These are phyloP conservation scores for Cuculus canorus DNA, from an alignment of 2,797 vertebrate species.

Conservation along the genomic window DNA sequence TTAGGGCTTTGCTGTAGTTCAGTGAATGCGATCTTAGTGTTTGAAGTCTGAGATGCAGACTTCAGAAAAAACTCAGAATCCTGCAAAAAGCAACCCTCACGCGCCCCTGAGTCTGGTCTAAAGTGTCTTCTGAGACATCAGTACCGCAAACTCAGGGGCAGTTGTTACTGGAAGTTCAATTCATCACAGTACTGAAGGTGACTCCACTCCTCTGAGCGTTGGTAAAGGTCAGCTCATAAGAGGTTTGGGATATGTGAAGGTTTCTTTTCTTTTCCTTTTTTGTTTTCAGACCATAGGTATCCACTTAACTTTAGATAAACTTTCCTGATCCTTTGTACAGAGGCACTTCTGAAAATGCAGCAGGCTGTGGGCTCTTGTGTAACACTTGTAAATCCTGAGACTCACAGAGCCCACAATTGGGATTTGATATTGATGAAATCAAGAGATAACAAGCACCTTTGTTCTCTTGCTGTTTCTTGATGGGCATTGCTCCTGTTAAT, in stretches of 20 bases:
- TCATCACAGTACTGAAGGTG: not conserved
- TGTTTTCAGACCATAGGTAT: not conserved
- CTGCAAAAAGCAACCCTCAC: not conserved
- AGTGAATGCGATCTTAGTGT: not conserved
- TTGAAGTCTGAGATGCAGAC: not conserved
- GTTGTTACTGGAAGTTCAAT: not conserved
- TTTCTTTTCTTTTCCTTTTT: no score
- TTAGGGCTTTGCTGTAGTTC: not conserved
- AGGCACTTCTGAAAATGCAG: not conserved
- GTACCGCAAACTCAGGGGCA: not conserved
- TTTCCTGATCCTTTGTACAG: not conserved
- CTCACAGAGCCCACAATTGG: not conserved
- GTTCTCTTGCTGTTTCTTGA: not conserved
- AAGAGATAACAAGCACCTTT: not conserved
- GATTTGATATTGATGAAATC: not conserved
- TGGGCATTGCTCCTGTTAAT: not conserved
- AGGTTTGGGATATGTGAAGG: not conserved
- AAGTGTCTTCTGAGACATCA: not conserved
- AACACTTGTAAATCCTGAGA: not conserved
- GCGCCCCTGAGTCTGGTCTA: not conserved
- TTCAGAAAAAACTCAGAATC: constrained; percentile 1
- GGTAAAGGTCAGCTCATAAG: not conserved
- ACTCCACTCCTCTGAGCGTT: not conserved
- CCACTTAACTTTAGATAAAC: not conserved
- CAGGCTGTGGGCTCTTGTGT: not conserved